Evolutionary conservation across 2,797 vertebrate species (phyloP).

Genomic region (Antrozous pallidus): DNA sequence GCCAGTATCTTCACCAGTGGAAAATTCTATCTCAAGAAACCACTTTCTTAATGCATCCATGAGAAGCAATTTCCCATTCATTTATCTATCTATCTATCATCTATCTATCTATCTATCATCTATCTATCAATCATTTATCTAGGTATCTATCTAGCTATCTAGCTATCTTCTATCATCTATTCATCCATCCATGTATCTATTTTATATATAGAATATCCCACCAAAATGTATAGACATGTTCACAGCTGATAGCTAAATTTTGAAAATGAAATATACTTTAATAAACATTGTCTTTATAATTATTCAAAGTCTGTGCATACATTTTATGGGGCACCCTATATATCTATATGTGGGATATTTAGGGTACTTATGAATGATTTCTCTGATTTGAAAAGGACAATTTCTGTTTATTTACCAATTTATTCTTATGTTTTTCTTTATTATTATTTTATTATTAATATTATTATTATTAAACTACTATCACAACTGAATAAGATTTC

Average conservation of each 20-base stretch:
- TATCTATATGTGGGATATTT: neutral
- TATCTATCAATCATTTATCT: neutral
- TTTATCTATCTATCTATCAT: neutral
- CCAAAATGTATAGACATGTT: no score
- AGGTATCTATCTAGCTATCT: no score
- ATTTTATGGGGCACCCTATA: neutral
- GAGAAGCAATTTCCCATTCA: neutral
- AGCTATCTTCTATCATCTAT: neutral
- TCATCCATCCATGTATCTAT: neutral
- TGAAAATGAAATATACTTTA: no score
- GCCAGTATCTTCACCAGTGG: neutral
- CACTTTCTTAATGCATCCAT: neutral
- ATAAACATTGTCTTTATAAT: no score
- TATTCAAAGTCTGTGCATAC: no score
- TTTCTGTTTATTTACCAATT: neutral
- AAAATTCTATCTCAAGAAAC: neutral
- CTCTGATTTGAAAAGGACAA: neutral
- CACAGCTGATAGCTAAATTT: no score
- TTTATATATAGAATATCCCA: neutral
- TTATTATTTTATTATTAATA: neutral
- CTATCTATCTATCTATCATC: neutral
- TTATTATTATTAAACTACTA: conserved; percentile 24
- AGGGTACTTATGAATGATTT: neutral
- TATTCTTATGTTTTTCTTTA: neutral
- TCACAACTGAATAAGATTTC: neutral